Percentiles rank a stretch among this genome's conserved stretches.
Conservation (phyloP, 2,113 vertebrate species). For the Anarrhichthys ocellatus region DNA sequence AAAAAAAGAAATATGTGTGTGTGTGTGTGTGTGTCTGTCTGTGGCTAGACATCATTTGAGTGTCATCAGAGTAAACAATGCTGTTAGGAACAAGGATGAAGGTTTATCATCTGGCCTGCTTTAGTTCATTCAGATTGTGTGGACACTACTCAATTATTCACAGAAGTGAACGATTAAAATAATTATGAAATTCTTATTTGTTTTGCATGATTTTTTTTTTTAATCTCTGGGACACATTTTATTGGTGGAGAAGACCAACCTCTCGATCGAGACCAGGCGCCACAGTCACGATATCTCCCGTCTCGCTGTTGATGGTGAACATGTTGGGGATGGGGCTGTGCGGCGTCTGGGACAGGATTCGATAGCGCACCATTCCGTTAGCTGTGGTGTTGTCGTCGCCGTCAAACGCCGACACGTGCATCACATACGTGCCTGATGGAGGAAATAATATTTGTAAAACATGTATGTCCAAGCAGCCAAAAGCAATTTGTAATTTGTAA, state of each 20-base stretch:
- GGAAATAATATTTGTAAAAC: slow-evolving; percentile 18
- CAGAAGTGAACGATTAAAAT: no score
- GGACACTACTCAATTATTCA: neutral
- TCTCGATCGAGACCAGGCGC: slow-evolving; percentile 95
- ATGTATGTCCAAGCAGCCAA: neutral
- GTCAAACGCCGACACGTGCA: slow-evolving; percentile 94
- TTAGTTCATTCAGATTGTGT: slow-evolving; percentile 15
- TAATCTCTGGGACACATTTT: no score
- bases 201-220: neutral
- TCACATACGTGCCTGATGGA: slow-evolving; percentile 91
- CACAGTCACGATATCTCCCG: slow-evolving; percentile 93
- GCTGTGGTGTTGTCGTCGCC: slow-evolving; percentile 93
- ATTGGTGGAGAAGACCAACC: slow-evolving; percentile 80
- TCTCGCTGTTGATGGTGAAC: slow-evolving; percentile 98
- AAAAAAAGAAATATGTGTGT: neutral
- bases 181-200: neutral
- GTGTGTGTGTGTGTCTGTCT: slow-evolving; percentile 3
- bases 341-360: slow-evolving; percentile 93
- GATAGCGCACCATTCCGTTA: slow-evolving; percentile 95
- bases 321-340: slow-evolving; percentile 96
- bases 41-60: slow-evolving; percentile 44
- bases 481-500: neutral
- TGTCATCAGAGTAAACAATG: slow-evolving; percentile 56
- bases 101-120: neutral
- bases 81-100: slow-evolving; percentile 20